phyloP scores from a whole-genome alignment of 2,888 invertebrate species.

The Ellobium chinense region DNA sequence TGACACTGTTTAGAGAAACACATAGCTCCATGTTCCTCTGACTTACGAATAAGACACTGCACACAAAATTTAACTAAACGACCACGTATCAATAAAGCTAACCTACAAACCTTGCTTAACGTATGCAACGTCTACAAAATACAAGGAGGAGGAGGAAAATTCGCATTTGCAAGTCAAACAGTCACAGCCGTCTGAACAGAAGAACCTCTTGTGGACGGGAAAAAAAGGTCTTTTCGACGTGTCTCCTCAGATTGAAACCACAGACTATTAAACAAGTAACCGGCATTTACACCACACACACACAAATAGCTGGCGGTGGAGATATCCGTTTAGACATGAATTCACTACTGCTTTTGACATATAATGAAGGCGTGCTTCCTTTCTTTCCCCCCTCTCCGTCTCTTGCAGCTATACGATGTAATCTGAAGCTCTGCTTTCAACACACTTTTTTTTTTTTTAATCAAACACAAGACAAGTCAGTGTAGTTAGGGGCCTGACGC shows the following conservation, averaged over 20 bases:
- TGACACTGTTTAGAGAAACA: no score
- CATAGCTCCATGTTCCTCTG: no score
- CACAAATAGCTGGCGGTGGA: background rate
- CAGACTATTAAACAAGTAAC: background rate
- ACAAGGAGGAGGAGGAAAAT: background rate
- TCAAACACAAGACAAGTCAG: background rate
- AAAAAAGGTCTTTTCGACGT: background rate
- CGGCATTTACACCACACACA: background rate
- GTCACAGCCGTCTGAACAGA: background rate
- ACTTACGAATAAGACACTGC: no score
- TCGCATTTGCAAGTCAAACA: conserved; percentile 19
- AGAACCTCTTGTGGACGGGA: background rate
- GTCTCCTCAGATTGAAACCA: background rate
- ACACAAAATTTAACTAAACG: no score
- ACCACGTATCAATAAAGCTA: no score
- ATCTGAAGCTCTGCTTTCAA: background rate
- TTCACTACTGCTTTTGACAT: background rate
- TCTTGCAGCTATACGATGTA: background rate
- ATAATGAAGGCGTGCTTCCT: background rate
- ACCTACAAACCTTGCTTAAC: no score
- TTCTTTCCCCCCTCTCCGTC: background rate
- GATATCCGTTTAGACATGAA: background rate
- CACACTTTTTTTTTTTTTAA: background rate
- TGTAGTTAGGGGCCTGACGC: background rate
- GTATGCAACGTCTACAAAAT: no score